phyloP scores from a whole-genome alignment of 2,113 vertebrate species.

The Rhinoderma darwinii region DNA sequence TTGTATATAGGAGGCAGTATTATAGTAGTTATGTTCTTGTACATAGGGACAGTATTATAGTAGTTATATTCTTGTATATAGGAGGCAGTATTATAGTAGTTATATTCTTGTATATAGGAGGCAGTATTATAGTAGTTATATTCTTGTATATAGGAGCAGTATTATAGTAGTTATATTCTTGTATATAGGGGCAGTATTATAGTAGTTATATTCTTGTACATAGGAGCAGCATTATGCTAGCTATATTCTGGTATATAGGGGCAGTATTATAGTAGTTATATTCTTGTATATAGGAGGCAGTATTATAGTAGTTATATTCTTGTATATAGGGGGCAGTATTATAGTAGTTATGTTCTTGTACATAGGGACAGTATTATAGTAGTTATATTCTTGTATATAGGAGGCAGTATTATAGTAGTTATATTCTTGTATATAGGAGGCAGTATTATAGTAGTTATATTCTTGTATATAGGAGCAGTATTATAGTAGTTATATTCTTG shows the following conservation, averaged over 20 bases:
- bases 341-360: slow-evolving; percentile 3
- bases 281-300: neutral
- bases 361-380: slow-evolving; percentile 2
- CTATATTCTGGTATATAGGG: neutral
- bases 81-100: slow-evolving; percentile 6
- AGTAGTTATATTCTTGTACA: slow-evolving; percentile 7
- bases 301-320: slow-evolving; percentile 7
- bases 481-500: slow-evolving; percentile 1
- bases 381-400: neutral
- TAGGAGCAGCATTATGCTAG: neutral
- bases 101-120: neutral
- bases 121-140: slow-evolving; percentile 2
- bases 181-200: neutral
- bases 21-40: slow-evolving; percentile 3
- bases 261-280: slow-evolving; percentile 6
- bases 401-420: slow-evolving; percentile 6
- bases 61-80: too few relatives aligned
- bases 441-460: slow-evolving; percentile 3
- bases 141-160: neutral
- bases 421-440: neutral
- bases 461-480: neutral
- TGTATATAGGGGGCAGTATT: neutral
- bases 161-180: slow-evolving; percentile 1
- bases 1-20: neutral
- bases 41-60: too few relatives aligned